phyloP scores from a whole-genome alignment of 2,888 invertebrate genomes.

The Dryococelus australis region DNA sequence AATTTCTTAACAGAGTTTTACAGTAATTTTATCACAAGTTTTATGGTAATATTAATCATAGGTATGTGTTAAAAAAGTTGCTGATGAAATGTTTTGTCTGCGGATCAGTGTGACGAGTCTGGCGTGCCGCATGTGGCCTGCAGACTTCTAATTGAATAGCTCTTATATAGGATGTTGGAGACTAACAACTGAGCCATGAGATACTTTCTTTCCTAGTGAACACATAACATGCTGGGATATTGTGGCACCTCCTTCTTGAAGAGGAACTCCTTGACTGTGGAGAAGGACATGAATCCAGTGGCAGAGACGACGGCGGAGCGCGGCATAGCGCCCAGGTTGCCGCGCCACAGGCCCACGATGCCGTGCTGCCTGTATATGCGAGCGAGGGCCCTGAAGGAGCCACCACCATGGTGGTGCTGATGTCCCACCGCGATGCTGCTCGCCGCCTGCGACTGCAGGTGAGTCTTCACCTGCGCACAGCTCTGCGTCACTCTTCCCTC shows the following conservation, averaged over 20 bases:
- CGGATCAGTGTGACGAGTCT: too few species aligned
- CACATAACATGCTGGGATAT: background rate
- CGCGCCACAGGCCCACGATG: constrained; percentile 78
- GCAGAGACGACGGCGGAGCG: constrained; percentile 82
- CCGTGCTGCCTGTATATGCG: constrained; percentile 58
- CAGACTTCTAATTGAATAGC: too few species aligned
- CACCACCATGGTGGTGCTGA: constrained; percentile 77
- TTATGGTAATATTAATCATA: too few species aligned
- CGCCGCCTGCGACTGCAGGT: constrained; percentile 77
- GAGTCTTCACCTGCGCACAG: constrained; percentile 72
- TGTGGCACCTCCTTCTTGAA: constrained; percentile 48
- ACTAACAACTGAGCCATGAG: too few species aligned
- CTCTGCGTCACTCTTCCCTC: too few species aligned
- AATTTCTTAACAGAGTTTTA: too few species aligned
- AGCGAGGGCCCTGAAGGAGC: constrained; percentile 71
- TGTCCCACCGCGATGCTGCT: constrained; percentile 84
- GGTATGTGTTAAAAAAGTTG: too few species aligned
- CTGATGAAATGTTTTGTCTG: too few species aligned
- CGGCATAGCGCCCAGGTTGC: constrained; percentile 75
- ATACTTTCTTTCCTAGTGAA: too few species aligned
- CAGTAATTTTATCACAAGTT: too few species aligned
- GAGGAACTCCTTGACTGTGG: constrained; percentile 70
- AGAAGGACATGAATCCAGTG: constrained; percentile 84
- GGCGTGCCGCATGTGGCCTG: too few species aligned
- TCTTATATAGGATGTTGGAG: too few species aligned